Conservation (phyloP, 2,888 invertebrate genomes). For the Ichneumoninae sp. region DNA sequence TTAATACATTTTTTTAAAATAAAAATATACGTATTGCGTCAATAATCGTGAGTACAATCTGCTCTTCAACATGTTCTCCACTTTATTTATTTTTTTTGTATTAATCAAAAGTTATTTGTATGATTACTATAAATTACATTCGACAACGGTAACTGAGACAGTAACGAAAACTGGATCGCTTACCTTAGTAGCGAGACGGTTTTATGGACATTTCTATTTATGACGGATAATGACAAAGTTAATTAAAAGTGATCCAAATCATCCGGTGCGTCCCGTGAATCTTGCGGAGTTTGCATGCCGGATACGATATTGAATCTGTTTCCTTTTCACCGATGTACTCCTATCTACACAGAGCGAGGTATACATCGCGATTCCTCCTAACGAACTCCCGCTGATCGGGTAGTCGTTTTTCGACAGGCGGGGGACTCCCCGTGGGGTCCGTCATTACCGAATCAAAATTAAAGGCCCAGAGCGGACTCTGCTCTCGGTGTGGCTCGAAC, state of each 20-base stretch:
- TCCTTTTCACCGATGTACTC: background rate
- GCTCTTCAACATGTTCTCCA: too few species aligned
- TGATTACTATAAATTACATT: too few species aligned
- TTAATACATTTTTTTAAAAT: too few species aligned
- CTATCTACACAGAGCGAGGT: slow-evolving; percentile 32
- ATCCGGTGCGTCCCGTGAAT: background rate
- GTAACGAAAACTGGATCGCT: too few species aligned
- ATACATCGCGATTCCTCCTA: slow-evolving; percentile 64
- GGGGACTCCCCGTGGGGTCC: slow-evolving; percentile 74
- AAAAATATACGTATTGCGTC: too few species aligned
- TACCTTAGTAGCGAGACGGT: background rate
- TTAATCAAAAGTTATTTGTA: too few species aligned
- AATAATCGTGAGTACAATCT: too few species aligned
- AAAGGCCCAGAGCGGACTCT: slow-evolving; percentile 65
- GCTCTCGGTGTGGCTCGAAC: slow-evolving; percentile 40
- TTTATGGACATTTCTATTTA: background rate
- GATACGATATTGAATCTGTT: slow-evolving; percentile 11
- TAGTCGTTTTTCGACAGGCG: slow-evolving; percentile 70
- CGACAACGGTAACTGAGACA: too few species aligned
- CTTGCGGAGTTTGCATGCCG: background rate
- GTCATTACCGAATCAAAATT: slow-evolving; percentile 79
- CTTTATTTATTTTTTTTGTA: too few species aligned
- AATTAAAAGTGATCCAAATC: background rate
- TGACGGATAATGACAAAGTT: background rate
- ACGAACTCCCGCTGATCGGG: slow-evolving; percentile 77